phyloP scores from a whole-genome alignment of 2,888 invertebrate genomes.

The Cataglyphis albicans region DNA sequence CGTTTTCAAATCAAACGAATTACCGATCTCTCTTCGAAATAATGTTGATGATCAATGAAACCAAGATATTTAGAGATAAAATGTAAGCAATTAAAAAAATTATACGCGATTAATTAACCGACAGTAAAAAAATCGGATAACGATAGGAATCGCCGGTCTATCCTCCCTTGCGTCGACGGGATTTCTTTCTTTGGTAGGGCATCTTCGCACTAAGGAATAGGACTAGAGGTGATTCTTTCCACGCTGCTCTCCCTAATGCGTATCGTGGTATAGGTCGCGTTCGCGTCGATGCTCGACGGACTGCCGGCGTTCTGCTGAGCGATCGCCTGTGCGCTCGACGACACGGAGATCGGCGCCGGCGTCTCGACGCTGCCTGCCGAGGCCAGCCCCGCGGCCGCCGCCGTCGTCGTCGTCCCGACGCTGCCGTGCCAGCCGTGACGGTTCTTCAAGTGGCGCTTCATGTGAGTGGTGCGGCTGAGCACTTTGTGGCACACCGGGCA shows the following conservation, averaged over 20 bases:
- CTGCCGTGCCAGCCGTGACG: conserved; percentile 85
- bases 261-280: conserved; percentile 84
- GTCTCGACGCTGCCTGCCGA: conserved; percentile 34
- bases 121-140: not conserved
- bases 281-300: conserved; percentile 74
- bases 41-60: not conserved
- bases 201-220: conserved; percentile 84
- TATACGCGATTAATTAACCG: not conserved
- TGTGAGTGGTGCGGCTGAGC: conserved; percentile 86
- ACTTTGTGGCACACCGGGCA: conserved; percentile 87
- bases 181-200: conserved; percentile 42
- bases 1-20: not conserved
- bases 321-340: conserved; percentile 70
- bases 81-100: not conserved
- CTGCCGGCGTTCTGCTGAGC: conserved; percentile 68
- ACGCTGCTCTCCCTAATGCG: conserved; percentile 85
- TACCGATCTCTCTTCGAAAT: not conserved
- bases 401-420: conserved; percentile 74
- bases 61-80: not conserved
- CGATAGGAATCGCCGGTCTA: conserved; percentile 26
- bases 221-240: conserved; percentile 85
- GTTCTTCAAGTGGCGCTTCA: conserved; percentile 85
- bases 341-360: conserved; percentile 67
- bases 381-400: conserved; percentile 25
- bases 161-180: conserved; percentile 70